A percentile compares a stretch with the other conserved stretches of the same genome.
Conservation (phyloP, 2,888 invertebrate genomes). For the Drosophila neoperkinsi region DNA sequence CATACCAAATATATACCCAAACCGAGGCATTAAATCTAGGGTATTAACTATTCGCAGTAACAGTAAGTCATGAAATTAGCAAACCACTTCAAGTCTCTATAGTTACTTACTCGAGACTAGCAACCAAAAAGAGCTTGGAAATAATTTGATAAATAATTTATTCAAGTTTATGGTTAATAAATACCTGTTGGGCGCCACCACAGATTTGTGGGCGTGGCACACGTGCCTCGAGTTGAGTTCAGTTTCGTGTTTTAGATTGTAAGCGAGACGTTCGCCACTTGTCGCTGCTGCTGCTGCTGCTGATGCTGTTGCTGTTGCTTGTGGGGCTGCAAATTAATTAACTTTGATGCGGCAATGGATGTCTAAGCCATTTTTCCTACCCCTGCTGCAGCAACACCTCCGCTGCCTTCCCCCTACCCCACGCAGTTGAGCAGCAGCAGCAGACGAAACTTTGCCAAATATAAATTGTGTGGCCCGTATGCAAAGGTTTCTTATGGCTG, state of each 20-base stretch:
- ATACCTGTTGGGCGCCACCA: constrained; percentile 26
- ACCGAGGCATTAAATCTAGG: neutral
- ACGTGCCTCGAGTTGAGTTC: neutral
- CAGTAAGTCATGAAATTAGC: neutral
- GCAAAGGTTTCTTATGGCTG: constrained; percentile 61
- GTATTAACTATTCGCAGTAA: neutral
- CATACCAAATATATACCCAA: neutral
- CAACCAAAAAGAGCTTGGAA: neutral
- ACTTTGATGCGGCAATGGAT: constrained; percentile 78
- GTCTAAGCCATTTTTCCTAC: constrained; percentile 73
- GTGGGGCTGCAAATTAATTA: constrained; percentile 72
- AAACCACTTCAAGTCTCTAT: neutral
- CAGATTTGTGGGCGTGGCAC: constrained; percentile 50
- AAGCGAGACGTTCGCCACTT: constrained; percentile 56
- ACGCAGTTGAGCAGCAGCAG: constrained; percentile 33
- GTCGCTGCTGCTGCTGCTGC: constrained; percentile 15
- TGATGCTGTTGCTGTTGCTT: constrained; percentile 32
- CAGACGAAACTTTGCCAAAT: constrained; percentile 74
- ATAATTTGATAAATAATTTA: constrained; percentile 42
- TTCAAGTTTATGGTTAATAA: constrained; percentile 36
- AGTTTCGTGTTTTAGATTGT: constrained; percentile 34
- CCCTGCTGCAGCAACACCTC: constrained; percentile 6
- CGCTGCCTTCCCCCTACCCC: neutral
- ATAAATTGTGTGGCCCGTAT: constrained; percentile 75
- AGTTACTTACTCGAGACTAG: neutral